These are phyloP conservation scores for Trachemys scripta DNA, from an alignment of 2,113 vertebrate species.

Conservation along the genomic window DNA sequence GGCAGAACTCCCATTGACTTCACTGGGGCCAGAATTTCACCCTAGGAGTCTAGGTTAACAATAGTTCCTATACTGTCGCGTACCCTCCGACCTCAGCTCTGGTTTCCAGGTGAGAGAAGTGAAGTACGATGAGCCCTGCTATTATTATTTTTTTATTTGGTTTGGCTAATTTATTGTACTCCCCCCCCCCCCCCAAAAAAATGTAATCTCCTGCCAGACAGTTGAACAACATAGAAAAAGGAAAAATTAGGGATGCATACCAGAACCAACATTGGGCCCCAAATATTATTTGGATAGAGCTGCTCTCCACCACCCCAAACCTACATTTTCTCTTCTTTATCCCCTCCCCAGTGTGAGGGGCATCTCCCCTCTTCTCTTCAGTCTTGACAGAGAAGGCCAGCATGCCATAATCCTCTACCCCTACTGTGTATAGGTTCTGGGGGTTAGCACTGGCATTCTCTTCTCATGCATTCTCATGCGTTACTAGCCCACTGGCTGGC, in stretches of 20 bases:
- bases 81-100: not conserved
- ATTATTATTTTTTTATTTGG: not conserved
- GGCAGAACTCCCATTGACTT: not conserved
- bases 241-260: not conserved
- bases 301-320: no score
- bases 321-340: no score
- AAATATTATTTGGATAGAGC: not conserved
- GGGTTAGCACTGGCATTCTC: not conserved
- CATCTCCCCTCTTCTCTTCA: no score
- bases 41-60: not conserved
- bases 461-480: not conserved
- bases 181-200: no score
- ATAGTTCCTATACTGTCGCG: not conserved
- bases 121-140: not conserved
- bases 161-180: not conserved
- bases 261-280: not conserved
- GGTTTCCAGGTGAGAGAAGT: not conserved
- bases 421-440: no score
- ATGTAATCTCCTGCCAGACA: not conserved
- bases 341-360: no score
- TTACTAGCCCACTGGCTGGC: not conserved
- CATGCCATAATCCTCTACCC: no score
- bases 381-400: no score
- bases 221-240: not conserved
- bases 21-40: not conserved